Conservation (phyloP, 2,888 invertebrate species). For the Shargacucullia verbasci region DNA sequence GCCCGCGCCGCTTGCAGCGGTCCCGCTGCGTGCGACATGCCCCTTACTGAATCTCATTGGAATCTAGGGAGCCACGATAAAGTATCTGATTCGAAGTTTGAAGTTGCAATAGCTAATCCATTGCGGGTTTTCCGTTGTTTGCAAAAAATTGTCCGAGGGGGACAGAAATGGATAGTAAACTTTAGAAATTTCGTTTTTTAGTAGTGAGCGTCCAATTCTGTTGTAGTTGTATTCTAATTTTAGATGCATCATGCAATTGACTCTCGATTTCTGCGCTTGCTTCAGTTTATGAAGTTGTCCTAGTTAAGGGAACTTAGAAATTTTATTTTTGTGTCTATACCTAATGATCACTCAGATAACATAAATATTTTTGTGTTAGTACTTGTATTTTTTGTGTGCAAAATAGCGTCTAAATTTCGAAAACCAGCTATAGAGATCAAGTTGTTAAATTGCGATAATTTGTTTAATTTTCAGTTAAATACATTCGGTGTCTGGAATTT, state of each 20-base stretch:
- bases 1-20: constrained; percentile 58
- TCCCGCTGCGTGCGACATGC: constrained; percentile 64
- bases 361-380: neutral
- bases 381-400: too few species aligned
- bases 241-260: constrained; percentile 49
- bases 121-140: constrained; percentile 23
- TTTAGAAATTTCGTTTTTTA: constrained; percentile 28
- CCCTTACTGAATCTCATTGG: constrained; percentile 56
- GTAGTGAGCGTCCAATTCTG: constrained; percentile 21
- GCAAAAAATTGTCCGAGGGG: constrained; percentile 3
- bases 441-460: too few species aligned
- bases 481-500: too few species aligned
- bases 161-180: constrained; percentile 33
- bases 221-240: constrained; percentile 54
- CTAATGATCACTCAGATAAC: constrained; percentile 7
- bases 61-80: constrained; percentile 43
- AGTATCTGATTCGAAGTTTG: constrained; percentile 25
- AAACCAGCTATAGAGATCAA: too few species aligned
- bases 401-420: too few species aligned
- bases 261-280: constrained; percentile 54
- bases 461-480: too few species aligned
- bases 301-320: constrained; percentile 32
- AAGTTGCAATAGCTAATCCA: constrained; percentile 30
- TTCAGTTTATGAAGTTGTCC: constrained; percentile 46
- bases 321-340: constrained; percentile 33